Evolutionary conservation across 1,140 invertebrate species (phyloP).

Genomic region (Pseudomyrmex gracilis): DNA sequence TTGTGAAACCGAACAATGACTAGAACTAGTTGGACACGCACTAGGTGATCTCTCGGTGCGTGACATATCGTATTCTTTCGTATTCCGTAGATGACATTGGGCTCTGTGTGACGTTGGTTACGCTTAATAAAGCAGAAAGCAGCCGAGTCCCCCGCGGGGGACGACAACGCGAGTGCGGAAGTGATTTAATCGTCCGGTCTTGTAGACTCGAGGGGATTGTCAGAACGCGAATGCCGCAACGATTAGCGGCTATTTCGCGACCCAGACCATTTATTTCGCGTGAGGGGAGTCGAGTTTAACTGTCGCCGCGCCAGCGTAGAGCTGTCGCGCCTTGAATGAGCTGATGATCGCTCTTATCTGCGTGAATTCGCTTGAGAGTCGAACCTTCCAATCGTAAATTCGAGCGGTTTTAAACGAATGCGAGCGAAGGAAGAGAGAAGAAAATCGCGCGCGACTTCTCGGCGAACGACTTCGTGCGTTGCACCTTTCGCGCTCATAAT

Average conservation of each 20-base stretch:
- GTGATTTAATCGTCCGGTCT: slow-evolving; percentile 51
- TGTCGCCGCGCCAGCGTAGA: slow-evolving; percentile 17
- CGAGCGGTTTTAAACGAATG: slow-evolving; percentile 66
- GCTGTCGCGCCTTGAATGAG: background rate
- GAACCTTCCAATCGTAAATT: slow-evolving; percentile 78
- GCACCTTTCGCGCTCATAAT: slow-evolving; percentile 21
- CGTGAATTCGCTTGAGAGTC: slow-evolving; percentile 7
- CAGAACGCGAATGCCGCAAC: slow-evolving; percentile 15
- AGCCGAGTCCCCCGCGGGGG: background rate
- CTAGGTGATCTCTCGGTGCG: background rate
- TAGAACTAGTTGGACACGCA: slow-evolving; percentile 9
- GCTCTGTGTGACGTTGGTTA: slow-evolving; percentile 30
- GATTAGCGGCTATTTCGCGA: slow-evolving; percentile 67
- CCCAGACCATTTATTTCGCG: slow-evolving; percentile 59
- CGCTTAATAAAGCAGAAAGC: slow-evolving; percentile 66
- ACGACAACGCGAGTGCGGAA: slow-evolving; percentile 25
- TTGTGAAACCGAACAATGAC: background rate
- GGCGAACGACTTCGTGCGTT: background rate
- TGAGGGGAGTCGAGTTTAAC: slow-evolving; percentile 53
- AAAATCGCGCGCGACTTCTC: background rate
- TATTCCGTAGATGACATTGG: background rate
- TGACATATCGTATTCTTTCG: background rate
- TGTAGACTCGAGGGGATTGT: background rate
- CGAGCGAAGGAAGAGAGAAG: background rate
- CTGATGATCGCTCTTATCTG: slow-evolving; percentile 11